phyloP scores from a whole-genome alignment of 2,888 invertebrate species.

The Sussaba pulchella region DNA sequence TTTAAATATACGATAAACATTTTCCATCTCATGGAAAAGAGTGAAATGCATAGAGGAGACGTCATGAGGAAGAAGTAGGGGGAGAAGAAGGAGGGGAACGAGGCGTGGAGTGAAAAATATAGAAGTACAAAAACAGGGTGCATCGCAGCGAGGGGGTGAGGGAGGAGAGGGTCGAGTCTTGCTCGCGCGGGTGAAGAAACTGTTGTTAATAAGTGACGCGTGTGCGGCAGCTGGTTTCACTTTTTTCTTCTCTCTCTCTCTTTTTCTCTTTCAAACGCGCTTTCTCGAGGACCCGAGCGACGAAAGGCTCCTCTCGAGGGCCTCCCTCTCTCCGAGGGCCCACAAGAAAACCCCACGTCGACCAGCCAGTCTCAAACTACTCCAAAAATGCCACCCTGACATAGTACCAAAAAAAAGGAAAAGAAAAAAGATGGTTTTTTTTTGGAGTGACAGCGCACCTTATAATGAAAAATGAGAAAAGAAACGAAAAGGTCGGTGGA shows the following conservation, averaged over 20 bases:
- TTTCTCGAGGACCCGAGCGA: constrained; percentile 69
- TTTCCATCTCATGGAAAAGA: constrained; percentile 55
- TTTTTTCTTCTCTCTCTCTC: constrained; percentile 68
- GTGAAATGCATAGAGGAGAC: constrained; percentile 33
- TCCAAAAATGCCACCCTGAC: constrained; percentile 56
- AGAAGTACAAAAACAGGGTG: constrained; percentile 56
- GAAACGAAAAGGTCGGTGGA: constrained; percentile 61
- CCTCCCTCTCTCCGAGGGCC: constrained; percentile 28
- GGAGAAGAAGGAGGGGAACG: constrained; percentile 36
- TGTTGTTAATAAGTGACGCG: constrained; percentile 82
- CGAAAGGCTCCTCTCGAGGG: constrained; percentile 74
- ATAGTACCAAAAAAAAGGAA: constrained; percentile 16
- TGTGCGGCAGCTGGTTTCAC: constrained; percentile 82
- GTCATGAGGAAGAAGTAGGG: constrained; percentile 2
- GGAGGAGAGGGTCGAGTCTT: constrained; percentile 42
- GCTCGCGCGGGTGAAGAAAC: constrained; percentile 74
- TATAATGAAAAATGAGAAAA: constrained; percentile 48
- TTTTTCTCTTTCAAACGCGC: constrained; percentile 24
- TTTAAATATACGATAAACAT: constrained; percentile 32
- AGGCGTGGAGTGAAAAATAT: constrained; percentile 49
- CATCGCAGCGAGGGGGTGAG: constrained; percentile 31
- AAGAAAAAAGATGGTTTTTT: constrained; percentile 50
- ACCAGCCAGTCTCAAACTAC: constrained; percentile 51
- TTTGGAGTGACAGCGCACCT: constrained; percentile 57
- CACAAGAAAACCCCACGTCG: constrained; percentile 54